A percentile compares a stretch with the other conserved stretches of the same genome.
Evolutionary conservation across 2,888 invertebrate genomes (phyloP).

Genomic region (Serrognathus titanus): DNA sequence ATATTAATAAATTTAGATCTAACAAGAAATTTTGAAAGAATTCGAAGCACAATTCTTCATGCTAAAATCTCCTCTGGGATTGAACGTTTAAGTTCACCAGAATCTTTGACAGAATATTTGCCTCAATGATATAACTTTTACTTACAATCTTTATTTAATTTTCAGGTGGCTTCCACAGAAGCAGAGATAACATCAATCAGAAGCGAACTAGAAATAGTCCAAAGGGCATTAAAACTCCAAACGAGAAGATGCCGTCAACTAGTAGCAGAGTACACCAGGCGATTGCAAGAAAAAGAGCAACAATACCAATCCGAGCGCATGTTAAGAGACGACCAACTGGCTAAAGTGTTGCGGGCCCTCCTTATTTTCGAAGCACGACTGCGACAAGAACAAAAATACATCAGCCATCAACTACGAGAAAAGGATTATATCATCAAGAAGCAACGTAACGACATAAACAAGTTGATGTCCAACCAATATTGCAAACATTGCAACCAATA

Average conservation of each 20-base stretch:
- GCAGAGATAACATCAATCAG: conserved; percentile 57
- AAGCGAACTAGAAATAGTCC: conserved; percentile 64
- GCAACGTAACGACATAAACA: conserved; percentile 67
- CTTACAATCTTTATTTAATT: conserved; percentile 31
- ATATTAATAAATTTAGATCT: too few relatives aligned
- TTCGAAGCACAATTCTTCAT: too few relatives aligned
- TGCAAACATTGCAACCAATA: conserved; percentile 48
- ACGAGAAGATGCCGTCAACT: conserved; percentile 66
- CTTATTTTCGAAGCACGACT: conserved; percentile 69
- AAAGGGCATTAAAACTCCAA: conserved; percentile 63
- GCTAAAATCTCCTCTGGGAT: too few relatives aligned
- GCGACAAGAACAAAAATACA: conserved; percentile 69
- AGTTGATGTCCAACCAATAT: conserved; percentile 55
- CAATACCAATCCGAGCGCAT: conserved; percentile 60
- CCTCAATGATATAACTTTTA: background rate
- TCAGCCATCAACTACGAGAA: conserved; percentile 64
- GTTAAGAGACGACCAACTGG: conserved; percentile 67
- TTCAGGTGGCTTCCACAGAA: conserved; percentile 64
- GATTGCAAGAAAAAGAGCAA: conserved; percentile 59
- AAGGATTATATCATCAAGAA: conserved; percentile 69
- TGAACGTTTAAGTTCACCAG: too few relatives aligned
- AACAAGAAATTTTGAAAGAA: too few relatives aligned
- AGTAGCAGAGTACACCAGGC: conserved; percentile 61
- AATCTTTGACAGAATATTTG: too few relatives aligned
- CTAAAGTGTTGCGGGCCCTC: conserved; percentile 66